Evolutionary conservation across 2,797 vertebrate genomes (phyloP), one percentile per base, ranked within the genome.

Genomic region (Pteronotus mesoamericanus): DNA sequence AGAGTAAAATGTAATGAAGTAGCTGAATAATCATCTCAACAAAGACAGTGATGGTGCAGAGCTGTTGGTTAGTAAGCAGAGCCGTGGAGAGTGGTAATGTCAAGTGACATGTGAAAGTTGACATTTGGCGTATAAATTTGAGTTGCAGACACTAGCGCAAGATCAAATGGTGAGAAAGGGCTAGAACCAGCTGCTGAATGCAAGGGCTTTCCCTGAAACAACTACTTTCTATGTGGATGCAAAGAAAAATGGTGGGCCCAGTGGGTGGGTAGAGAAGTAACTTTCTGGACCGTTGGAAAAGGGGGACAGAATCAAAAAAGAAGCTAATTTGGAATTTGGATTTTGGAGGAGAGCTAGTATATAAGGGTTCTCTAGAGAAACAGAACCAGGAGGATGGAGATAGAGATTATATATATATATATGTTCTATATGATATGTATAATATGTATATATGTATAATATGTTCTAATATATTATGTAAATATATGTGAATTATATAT

Each of bases 1-100:
- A 86, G 48, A 77, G 22, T 68, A 22, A 89, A 61, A 61, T 71
- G 68, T 16, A 71, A 71, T 57, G 72, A 80, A 72, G 66, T 21
- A 55, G 80, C 19, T 24, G 55, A 90, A 71, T 48, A 82, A 32
- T 85, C 46, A 9, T 48, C 78, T 61, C 42, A 34, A 22, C 29
- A 48, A 48, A 74, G 74, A 53, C 22, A 26, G 46, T 1, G 22
- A 46, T 11, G 64, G 68, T 19, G 24, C 6, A 3, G 29, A 59
- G 24, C 39, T 39, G 6, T 9, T 7, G 8, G 19, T 7, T 55
- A 59, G 85, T 72, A 32, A n/a, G 34, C 22, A 29, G n/a, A 82
- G 29, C 7, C 44, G 5, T 32, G 7, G 2, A 22, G 68, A 44
- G 21, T 1, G 14, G 9, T 55, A 42, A 80, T 68, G 66, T 59